Evolutionary conservation across 2,113 vertebrate genomes (phyloP), one percentile per base, ranked within the genome.

Genomic region (Empidonax traillii): DNA sequence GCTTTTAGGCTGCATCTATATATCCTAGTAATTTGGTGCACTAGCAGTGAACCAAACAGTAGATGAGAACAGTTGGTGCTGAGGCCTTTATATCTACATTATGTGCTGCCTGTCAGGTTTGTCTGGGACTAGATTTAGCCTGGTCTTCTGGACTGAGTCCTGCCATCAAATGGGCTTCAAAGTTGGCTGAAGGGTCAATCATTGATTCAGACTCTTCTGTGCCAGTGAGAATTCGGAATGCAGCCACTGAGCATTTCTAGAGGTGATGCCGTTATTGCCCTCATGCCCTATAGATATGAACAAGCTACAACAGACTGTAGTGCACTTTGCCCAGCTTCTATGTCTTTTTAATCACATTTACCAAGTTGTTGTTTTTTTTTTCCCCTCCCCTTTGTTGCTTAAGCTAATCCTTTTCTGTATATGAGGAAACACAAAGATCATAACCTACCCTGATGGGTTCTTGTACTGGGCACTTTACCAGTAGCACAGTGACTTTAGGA

Each of bases 11-110:
- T 77, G 0, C 21, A 27, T 44, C 25, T 69, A 4, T 41, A 6
- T 14, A 10, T 18, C 6, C 11, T 4, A 41, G 18, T 33, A 43
- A 51, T 39, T 37, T 6, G 1, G 16, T 16, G 7, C 9, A 14
- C 33, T 69, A 35, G 28, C 2, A 17, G 8, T 66, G 28, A 91
- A 53, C 8, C 13, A 15, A 66, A 19, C 31, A 28, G 23, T 5
- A 23, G 21, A 30, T 17, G 4, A 55, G 87, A 90, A 51, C 17
- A 9, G 21, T 11, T 62, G 13, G 6, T 76, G 37, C 19, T 49
- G n/a, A 5, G 4, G 21, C 30, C 19, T 37, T 35, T 52, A 12
- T 3, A 2, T 27, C 30, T 61, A 3, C 5, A 3, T 2, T 33
- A 30, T 15, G 27, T 12, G 6, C 19, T 68, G 18, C 30, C 51